phyloP scores from a whole-genome alignment of 1,140 invertebrate species.

The Conopomorpha cramerella region DNA sequence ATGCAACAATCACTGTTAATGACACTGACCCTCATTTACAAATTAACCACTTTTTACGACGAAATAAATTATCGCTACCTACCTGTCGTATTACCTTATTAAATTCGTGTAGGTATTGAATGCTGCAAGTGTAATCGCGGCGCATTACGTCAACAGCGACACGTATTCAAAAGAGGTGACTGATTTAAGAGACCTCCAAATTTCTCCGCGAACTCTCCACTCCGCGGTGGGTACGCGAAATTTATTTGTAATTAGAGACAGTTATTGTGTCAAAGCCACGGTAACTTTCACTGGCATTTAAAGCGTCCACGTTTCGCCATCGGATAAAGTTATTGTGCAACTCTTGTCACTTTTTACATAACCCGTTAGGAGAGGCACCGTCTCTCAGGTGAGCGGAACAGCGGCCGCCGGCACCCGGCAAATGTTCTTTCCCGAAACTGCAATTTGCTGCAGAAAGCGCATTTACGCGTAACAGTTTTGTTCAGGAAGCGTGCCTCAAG shows the following conservation, averaged over 20 bases:
- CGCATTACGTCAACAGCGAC: too few species aligned
- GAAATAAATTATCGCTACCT: too few species aligned
- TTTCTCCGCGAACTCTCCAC: too few species aligned
- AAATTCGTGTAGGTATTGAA: too few species aligned
- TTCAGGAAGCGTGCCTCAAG: background rate
- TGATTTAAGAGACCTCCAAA: too few species aligned
- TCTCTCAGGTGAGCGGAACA: background rate
- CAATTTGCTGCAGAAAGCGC: background rate
- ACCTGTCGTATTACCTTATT: too few species aligned
- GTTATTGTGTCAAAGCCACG: slow-evolving; percentile 46
- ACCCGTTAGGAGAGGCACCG: slow-evolving; percentile 18
- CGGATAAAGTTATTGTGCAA: slow-evolving; percentile 52
- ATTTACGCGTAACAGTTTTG: background rate
- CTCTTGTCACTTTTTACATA: slow-evolving; percentile 55
- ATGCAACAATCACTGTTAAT: background rate
- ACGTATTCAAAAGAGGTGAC: too few species aligned
- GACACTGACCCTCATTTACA: background rate
- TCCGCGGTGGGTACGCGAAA: too few species aligned
- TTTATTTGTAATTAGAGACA: slow-evolving; percentile 16
- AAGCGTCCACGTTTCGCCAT: slow-evolving; percentile 48
- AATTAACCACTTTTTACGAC: background rate
- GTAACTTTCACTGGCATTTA: slow-evolving; percentile 54
- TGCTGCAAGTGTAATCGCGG: too few species aligned
- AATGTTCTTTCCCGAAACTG: background rate
- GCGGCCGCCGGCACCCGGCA: background rate